Evolutionary conservation across 2,113 vertebrate species (phyloP).

Genomic region (Ochotona princeps): DNA sequence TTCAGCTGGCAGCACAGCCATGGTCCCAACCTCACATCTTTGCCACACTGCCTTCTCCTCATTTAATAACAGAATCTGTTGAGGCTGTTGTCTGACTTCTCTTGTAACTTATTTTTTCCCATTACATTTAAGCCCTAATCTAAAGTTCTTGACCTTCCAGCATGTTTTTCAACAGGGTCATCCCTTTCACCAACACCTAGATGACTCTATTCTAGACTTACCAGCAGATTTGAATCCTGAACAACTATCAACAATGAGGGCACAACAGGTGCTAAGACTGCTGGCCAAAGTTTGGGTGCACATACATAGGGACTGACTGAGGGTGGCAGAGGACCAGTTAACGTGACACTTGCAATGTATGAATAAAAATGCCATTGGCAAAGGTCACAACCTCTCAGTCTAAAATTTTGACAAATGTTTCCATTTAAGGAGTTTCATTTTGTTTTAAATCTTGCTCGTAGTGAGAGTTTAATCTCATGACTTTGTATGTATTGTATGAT

Average conservation of each 20-base stretch:
- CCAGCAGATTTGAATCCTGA: constrained; percentile 46
- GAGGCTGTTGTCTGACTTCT: not conserved
- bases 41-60: not conserved
- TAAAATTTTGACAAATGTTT: constrained; percentile 50
- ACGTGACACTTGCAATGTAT: constrained; percentile 5
- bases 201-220: not conserved
- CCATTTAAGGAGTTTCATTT: constrained; percentile 1
- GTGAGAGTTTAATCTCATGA: not conserved
- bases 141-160: not conserved
- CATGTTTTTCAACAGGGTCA: not conserved
- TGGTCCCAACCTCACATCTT: not conserved
- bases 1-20: too few relatives aligned
- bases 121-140: not conserved
- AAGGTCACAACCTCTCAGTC: not conserved
- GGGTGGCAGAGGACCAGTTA: not conserved
- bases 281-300: not conserved
- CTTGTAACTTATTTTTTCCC: not conserved
- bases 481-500: not conserved
- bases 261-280: not conserved
- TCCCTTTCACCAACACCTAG: not conserved
- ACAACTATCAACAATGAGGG: constrained; percentile 17
- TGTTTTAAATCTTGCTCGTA: constrained; percentile 41
- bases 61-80: constrained; percentile 10
- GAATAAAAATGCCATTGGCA: constrained; percentile 17
- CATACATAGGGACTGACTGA: not conserved